Evolutionary conservation across 2,888 invertebrate species (phyloP).

Genomic region (Drosophila testacea): DNA sequence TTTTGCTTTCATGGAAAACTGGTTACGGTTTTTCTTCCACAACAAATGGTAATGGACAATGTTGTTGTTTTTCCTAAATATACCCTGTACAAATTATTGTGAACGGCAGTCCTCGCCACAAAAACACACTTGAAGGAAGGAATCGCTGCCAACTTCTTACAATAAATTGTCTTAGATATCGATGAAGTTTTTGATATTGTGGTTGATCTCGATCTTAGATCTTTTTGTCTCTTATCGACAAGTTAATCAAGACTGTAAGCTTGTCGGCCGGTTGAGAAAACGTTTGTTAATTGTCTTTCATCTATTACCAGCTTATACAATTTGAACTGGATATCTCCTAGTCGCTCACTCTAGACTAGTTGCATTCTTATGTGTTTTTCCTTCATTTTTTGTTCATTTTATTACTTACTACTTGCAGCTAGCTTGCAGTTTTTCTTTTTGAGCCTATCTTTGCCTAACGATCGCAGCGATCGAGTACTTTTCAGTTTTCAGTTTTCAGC

Average conservation of each 20-base stretch:
- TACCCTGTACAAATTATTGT: not conserved
- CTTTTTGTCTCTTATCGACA: too few relatives aligned
- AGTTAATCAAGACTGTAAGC: too few relatives aligned
- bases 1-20: conserved; percentile 65
- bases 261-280: too few relatives aligned
- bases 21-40: conserved; percentile 69
- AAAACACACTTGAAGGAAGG: too few relatives aligned
- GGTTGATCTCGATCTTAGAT: too few relatives aligned
- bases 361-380: conserved; percentile 12
- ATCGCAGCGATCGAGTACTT: conserved; percentile 18
- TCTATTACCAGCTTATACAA: not conserved
- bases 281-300: too few relatives aligned
- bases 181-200: too few relatives aligned
- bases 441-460: conserved; percentile 26
- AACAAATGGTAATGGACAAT: conserved; percentile 46
- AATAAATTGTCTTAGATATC: too few relatives aligned
- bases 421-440: conserved; percentile 22
- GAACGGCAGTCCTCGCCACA: too few relatives aligned
- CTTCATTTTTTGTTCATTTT: conserved; percentile 15
- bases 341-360: not conserved
- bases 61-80: conserved; percentile 14
- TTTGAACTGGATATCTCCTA: not conserved
- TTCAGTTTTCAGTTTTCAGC: conserved; percentile 11
- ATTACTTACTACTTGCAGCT: conserved; percentile 17
- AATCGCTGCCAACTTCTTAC: too few relatives aligned